Evolutionary conservation across 2,888 invertebrate species (phyloP).

Genomic region (Geotrupes spiniger): DNA sequence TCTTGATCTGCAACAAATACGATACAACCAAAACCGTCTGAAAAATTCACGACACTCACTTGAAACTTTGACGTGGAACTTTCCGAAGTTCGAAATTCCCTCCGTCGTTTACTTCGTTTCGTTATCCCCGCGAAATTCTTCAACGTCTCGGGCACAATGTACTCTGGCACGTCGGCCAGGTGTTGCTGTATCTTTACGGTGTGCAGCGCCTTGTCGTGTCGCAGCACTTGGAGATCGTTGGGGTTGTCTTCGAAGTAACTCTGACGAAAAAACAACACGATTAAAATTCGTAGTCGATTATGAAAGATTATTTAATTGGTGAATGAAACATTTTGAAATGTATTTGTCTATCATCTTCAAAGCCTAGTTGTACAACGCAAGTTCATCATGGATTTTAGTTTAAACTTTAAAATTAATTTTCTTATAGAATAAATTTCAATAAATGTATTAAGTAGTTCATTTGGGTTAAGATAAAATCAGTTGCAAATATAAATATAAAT

Average conservation of each 20-base stretch:
- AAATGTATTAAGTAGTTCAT: too few relatives aligned
- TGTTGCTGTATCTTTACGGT: slow-evolving; percentile 82
- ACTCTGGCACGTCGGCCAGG: slow-evolving; percentile 89
- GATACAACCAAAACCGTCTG: slow-evolving; percentile 7
- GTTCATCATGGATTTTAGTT: too few relatives aligned
- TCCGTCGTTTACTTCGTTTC: slow-evolving; percentile 35
- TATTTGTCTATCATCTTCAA: too few relatives aligned
- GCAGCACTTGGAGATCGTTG: slow-evolving; percentile 76
- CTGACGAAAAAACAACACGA: slow-evolving; percentile 48
- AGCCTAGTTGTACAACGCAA: too few relatives aligned
- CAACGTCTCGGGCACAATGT: slow-evolving; percentile 78
- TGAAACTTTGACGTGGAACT: slow-evolving; percentile 35
- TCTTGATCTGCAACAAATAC: slow-evolving; percentile 57
- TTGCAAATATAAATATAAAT: too few relatives aligned
- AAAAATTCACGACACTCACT: slow-evolving; percentile 25
- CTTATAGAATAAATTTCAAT: too few relatives aligned
- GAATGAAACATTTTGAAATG: too few relatives aligned
- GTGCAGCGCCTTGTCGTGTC: slow-evolving; percentile 83
- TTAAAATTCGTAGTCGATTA: too few relatives aligned
- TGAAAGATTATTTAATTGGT: too few relatives aligned
- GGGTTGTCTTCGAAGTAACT: slow-evolving; percentile 93
- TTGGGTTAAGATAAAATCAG: too few relatives aligned
- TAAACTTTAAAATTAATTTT: too few relatives aligned
- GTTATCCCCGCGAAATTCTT: slow-evolving; percentile 61
- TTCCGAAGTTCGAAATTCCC: slow-evolving; percentile 33